A percentile compares a stretch with the other conserved stretches of the same genome.
These are phyloP conservation scores for Pinctada fucata DNA, from an alignment of 2,888 invertebrate species.

Conservation along the genomic window DNA sequence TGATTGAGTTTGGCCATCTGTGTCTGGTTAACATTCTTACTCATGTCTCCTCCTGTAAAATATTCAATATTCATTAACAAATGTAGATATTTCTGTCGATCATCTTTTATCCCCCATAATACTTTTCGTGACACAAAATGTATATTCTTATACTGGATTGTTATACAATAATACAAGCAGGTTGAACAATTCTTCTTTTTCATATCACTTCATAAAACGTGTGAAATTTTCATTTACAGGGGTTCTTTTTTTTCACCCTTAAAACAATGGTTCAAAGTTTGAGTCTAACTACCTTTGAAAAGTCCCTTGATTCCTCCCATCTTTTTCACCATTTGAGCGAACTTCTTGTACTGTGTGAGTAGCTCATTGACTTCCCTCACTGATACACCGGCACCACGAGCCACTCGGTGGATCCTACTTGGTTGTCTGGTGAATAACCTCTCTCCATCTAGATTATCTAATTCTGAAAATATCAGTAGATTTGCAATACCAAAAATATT, in stretches of 20 bases:
- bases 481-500: no score
- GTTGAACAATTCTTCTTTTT: no score
- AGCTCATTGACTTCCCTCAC: constrained; percentile 97
- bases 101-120: not conserved
- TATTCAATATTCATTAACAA: constrained; percentile 34
- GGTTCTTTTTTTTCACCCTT: no score
- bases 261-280: no score
- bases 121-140: no score
- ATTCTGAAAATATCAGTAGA: constrained; percentile 80
- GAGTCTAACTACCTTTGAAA: constrained; percentile 83
- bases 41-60: constrained; percentile 92
- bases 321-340: constrained; percentile 99
- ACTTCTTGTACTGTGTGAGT: constrained; percentile 98
- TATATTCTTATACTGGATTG: no score
- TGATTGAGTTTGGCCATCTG: constrained; percentile 99
- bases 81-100: not conserved
- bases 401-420: constrained; percentile 88
- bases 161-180: no score
- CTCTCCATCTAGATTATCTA: constrained; percentile 96
- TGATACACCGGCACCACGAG: constrained; percentile 95
- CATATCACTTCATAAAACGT: no score
- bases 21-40: constrained; percentile 97
- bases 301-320: constrained; percentile 99
- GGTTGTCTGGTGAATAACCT: constrained; percentile 96
- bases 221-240: no score